Evolutionary conservation across 1,140 invertebrate genomes (phyloP).

Genomic region (Cephus cinctus): DNA sequence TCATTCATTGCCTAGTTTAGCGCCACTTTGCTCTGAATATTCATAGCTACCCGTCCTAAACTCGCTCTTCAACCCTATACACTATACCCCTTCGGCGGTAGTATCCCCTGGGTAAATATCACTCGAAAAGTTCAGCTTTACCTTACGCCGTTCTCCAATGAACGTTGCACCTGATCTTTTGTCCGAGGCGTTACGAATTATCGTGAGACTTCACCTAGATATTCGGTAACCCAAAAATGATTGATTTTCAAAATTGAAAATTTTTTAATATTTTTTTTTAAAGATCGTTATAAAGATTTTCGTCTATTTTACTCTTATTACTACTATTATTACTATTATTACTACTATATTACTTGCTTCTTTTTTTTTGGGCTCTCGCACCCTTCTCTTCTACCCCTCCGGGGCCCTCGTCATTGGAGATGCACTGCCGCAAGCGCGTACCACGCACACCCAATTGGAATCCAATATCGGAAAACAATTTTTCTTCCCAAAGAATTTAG

Average conservation of each 20-base stretch:
- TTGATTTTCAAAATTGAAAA: too few relatives aligned
- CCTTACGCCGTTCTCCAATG: slow-evolving; percentile 13
- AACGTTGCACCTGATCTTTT: too few relatives aligned
- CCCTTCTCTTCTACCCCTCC: background rate
- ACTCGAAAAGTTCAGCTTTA: slow-evolving; percentile 35
- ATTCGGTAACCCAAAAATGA: too few relatives aligned
- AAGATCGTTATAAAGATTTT: too few relatives aligned
- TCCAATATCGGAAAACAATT: slow-evolving; percentile 55
- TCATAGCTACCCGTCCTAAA: slow-evolving; percentile 50
- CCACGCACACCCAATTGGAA: slow-evolving; percentile 40
- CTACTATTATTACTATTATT: too few relatives aligned
- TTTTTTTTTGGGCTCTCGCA: background rate
- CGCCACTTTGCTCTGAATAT: slow-evolving; percentile 53
- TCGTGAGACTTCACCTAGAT: too few relatives aligned
- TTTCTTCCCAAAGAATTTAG: slow-evolving; percentile 44
- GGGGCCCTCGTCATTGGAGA: slow-evolving; percentile 32
- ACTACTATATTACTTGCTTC: too few relatives aligned
- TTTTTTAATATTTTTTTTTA: too few relatives aligned
- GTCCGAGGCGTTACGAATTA: too few relatives aligned
- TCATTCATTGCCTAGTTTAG: slow-evolving; percentile 54
- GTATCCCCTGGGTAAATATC: slow-evolving; percentile 36
- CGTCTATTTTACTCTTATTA: too few relatives aligned
- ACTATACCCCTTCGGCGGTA: too few relatives aligned
- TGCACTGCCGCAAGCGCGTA: slow-evolving; percentile 34
- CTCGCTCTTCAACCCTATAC: too few relatives aligned